A percentile compares a stretch with the other conserved stretches of the same genome.
Conservation (phyloP, 30 jellyfish, hydroid and myxozoan species). For the Nemopilema nomurai region DNA sequence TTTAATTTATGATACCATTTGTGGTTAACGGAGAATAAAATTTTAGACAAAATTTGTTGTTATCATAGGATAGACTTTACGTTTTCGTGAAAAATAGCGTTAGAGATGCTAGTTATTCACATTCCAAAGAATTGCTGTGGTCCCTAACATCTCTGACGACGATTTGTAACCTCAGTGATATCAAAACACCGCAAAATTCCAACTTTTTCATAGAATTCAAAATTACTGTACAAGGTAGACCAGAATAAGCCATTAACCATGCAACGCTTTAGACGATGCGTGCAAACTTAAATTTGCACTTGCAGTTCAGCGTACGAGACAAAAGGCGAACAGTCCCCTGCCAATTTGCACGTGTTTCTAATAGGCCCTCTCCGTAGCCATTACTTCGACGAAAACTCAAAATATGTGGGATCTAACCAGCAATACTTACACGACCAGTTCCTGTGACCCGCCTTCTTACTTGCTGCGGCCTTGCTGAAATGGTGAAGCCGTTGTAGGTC, state of each 20-base stretch:
- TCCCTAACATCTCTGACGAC: too few relatives aligned
- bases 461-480: slow-evolving; percentile 78
- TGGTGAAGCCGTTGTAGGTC: slow-evolving; percentile 64
- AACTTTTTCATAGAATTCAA: slow-evolving; percentile 35
- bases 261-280: too few relatives aligned
- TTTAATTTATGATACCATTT: too few relatives aligned
- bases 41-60: too few relatives aligned
- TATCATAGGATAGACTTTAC: too few relatives aligned
- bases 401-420: neutral
- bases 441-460: slow-evolving; percentile 86
- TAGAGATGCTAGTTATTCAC: too few relatives aligned
- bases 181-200: neutral
- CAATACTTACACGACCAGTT: slow-evolving; percentile 73
- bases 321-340: neutral
- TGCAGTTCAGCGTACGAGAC: neutral
- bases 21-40: too few relatives aligned
- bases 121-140: too few relatives aligned
- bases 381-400: neutral
- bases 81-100: too few relatives aligned
- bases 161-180: too few relatives aligned
- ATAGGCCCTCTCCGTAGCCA: neutral
- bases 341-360: neutral
- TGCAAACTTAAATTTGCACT: neutral
- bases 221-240: slow-evolving; percentile 56
- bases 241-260: too few relatives aligned